Evolutionary conservation across 1,140 invertebrate genomes (phyloP).

Genomic region (Chymomyza costata): DNA sequence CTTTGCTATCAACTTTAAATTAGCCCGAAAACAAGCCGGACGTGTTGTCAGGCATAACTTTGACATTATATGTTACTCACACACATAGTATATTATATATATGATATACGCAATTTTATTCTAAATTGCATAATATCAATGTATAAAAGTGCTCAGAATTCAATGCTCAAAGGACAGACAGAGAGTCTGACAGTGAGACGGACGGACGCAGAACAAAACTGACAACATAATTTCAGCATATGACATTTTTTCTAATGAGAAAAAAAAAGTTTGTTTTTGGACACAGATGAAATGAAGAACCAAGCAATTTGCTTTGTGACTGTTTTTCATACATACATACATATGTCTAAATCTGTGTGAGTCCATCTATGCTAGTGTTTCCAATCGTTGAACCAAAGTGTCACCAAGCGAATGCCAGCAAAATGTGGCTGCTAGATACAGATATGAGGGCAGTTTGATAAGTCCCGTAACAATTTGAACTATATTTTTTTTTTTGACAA

Average conservation of each 20-base stretch:
- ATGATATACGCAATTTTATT: too few relatives aligned
- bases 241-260: constrained; percentile 62
- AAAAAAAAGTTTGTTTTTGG: constrained; percentile 30
- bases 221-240: constrained; percentile 66
- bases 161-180: constrained; percentile 40
- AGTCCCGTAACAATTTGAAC: too few relatives aligned
- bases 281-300: constrained; percentile 12
- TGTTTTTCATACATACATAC: constrained; percentile 23
- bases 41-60: too few relatives aligned
- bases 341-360: constrained; percentile 4
- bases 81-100: too few relatives aligned
- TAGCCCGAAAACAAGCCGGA: not conserved
- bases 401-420: constrained; percentile 45
- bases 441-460: too few relatives aligned
- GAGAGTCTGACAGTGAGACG: too few relatives aligned
- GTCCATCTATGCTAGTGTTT: constrained; percentile 14
- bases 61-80: not conserved
- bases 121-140: constrained; percentile 40
- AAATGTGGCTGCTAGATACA: constrained; percentile 40
- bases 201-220: too few relatives aligned
- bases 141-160: constrained; percentile 40
- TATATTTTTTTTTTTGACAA: too few relatives aligned
- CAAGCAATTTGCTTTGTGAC: constrained; percentile 52
- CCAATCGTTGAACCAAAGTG: constrained; percentile 53
- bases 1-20: too few relatives aligned